phyloP scores from a whole-genome alignment of 92 coral and sea anemone genomes.

The Scolanthus callimorphus region DNA sequence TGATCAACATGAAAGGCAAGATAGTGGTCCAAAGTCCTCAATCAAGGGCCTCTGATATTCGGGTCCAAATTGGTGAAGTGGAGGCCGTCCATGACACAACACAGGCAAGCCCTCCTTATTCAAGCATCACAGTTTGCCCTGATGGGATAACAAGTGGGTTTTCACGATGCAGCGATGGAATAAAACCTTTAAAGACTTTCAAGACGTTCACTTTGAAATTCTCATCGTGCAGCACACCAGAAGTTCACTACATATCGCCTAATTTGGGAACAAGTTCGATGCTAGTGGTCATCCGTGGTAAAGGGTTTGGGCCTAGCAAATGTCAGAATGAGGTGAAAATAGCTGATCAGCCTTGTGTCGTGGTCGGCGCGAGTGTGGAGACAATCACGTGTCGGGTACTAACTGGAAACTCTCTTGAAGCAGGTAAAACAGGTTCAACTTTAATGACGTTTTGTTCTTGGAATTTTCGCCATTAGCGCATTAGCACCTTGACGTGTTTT shows the following conservation, averaged over 20 bases:
- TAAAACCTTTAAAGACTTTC: slow-evolving; percentile 4
- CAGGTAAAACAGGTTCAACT: slow-evolving; percentile 59
- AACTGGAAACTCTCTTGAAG: slow-evolving; percentile 28
- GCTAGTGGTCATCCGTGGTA: slow-evolving; percentile 58
- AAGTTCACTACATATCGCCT: slow-evolving; percentile 67
- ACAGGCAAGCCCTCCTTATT: slow-evolving; percentile 18
- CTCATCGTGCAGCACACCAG: slow-evolving; percentile 73
- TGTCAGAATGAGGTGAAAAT: slow-evolving; percentile 58
- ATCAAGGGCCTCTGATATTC: slow-evolving; percentile 23
- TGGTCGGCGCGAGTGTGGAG: slow-evolving; percentile 33
- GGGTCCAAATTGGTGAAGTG: slow-evolving; percentile 43
- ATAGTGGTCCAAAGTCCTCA: slow-evolving; percentile 37
- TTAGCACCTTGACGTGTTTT: no score
- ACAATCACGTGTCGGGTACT: slow-evolving; percentile 57
- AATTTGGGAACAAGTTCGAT: slow-evolving; percentile 57
- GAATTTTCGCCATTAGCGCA: no score
- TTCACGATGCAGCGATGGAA: slow-evolving; percentile 22
- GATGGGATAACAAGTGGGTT: slow-evolving; percentile 31
- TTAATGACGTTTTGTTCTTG: no score
- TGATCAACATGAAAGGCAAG: slow-evolving; percentile 72
- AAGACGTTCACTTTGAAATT: slow-evolving; percentile 41
- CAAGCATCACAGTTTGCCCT: slow-evolving; percentile 32
- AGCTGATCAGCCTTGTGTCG: slow-evolving; percentile 52
- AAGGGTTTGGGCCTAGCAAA: slow-evolving; percentile 52
- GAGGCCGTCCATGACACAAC: slow-evolving; percentile 28